These are phyloP conservation scores for Berghia stephanieae DNA, from an alignment of 1,140 invertebrate genomes.

Conservation along the genomic window DNA sequence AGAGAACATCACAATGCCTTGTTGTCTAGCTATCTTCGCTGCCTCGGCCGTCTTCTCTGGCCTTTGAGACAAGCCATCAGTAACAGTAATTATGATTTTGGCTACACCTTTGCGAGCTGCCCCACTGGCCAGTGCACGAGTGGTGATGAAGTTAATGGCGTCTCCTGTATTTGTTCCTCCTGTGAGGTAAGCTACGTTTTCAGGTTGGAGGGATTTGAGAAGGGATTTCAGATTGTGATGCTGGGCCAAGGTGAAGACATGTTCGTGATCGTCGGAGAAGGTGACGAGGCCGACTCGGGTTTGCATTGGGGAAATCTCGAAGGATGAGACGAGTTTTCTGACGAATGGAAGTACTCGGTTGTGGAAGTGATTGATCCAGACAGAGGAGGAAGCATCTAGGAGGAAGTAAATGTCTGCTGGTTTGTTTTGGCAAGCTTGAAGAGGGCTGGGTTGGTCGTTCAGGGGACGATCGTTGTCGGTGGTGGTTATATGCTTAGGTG, in stretches of 20 bases:
- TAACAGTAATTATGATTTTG: conserved; percentile 41
- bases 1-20: conserved; percentile 43
- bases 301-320: conserved; percentile 43
- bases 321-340: conserved; percentile 41
- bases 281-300: conserved; percentile 48
- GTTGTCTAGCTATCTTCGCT: conserved; percentile 34
- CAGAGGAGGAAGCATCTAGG: conserved; percentile 57
- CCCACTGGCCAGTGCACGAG: conserved; percentile 34
- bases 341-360: conserved; percentile 49
- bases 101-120: conserved; percentile 34
- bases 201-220: conserved; percentile 24
- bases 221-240: neutral
- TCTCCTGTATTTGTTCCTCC: conserved; percentile 45
- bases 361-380: conserved; percentile 50
- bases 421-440: conserved; percentile 38
- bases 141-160: conserved; percentile 38
- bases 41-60: conserved; percentile 35
- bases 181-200: conserved; percentile 34
- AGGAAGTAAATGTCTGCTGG: conserved; percentile 60
- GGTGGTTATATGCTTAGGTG: neutral
- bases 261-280: conserved; percentile 38
- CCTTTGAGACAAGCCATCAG: neutral
- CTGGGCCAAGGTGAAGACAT: conserved; percentile 39
- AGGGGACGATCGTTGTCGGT: conserved; percentile 38
- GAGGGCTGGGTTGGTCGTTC: neutral